Base-by-base conservation (phyloP, 2,797 vertebrate genomes). In the Furcifer pardalis region DNA sequence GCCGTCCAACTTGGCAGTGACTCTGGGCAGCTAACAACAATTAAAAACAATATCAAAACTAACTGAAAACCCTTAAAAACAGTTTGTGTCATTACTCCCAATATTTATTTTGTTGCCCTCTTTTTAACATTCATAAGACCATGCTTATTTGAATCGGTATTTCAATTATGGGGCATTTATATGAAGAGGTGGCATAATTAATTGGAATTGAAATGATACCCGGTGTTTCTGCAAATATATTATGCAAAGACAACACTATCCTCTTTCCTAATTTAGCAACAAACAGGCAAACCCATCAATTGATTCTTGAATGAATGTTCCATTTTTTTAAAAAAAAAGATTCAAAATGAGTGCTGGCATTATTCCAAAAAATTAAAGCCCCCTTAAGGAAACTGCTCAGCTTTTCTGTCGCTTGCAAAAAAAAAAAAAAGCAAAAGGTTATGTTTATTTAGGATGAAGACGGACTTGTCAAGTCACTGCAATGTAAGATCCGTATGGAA, bases 391-490 rank as follows among this genome's bases (percentile, higher is more conserved):
- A 91, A 90, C 84, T 60, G 79, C 88, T 93, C 77, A 56, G 89
- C 84, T 94, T 89, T 92, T 85, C 87, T 90, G 90, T 88, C 19
- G 32, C 75, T 92, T 82, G 77, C 49, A 91, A 87, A 84, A 68
- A 77, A 86, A 90, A 87, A 84, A 68, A 77, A 86, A 90, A 88
- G 66, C 74, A 76, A 90, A 91, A 91, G 79, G 81, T 93, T 90
- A 89, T 75, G 79, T 89, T 93, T 94, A 88, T 91, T 94, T 91
- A 90, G 92, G 91, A 91, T 90, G 89, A 79, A 87, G 84, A 92
- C 62, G 89, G 89, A 94, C 7, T 2, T 76, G 74, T 91, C 91
- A 90, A 91, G 82, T 78, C 86, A 63, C 68, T 87, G 88, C 60
- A 91, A 59, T 69, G 86, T 86, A 81, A 85, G 84, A 94, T 89